Percentiles rank a stretch among this genome's conserved stretches.
Conservation (phyloP, 2,797 vertebrate species). For the Melanotaenia maccullochi region DNA sequence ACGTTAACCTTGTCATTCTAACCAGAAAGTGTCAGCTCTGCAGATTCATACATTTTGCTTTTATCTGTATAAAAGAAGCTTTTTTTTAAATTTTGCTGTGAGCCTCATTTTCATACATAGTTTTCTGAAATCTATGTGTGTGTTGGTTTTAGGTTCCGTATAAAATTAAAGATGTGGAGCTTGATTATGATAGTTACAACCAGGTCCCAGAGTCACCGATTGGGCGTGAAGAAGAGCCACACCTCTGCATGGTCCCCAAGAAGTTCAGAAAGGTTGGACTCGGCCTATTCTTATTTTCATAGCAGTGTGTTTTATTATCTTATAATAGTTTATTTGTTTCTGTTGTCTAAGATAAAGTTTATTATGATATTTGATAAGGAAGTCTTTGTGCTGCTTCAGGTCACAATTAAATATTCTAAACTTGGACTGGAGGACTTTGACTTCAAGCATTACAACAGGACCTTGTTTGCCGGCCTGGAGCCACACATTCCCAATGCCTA, state of each 20-base stretch:
- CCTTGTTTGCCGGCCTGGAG: slow-evolving; percentile 95
- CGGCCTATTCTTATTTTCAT: not conserved
- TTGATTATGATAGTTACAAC: slow-evolving; percentile 94
- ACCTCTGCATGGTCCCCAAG: slow-evolving; percentile 96
- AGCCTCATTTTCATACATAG: not conserved
- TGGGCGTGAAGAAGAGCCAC: slow-evolving; percentile 94
- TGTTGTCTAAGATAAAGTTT: not conserved
- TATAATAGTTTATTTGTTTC: not conserved
- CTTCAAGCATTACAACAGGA: slow-evolving; percentile 99
- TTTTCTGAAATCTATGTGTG: not conserved
- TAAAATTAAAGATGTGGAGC: slow-evolving; percentile 92
- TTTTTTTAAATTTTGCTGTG: not conserved
- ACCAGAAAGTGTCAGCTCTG: not conserved
- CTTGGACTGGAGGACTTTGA: slow-evolving; percentile 97
- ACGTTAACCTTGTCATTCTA: not conserved
- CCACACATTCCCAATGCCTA: slow-evolving; percentile 99
- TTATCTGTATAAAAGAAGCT: no score
- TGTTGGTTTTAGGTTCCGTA: slow-evolving; percentile 89
- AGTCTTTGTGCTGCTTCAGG: slow-evolving; percentile 76
- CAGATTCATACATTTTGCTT: not conserved
- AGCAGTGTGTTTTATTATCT: not conserved
- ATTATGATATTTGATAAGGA: accelerated
- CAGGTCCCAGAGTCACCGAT: slow-evolving; percentile 95
- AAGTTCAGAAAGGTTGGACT: slow-evolving; percentile 95
- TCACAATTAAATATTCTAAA: slow-evolving; percentile 99